phyloP scores from a whole-genome alignment of 2,113 vertebrate species.

The Picathartes gymnocephalus region DNA sequence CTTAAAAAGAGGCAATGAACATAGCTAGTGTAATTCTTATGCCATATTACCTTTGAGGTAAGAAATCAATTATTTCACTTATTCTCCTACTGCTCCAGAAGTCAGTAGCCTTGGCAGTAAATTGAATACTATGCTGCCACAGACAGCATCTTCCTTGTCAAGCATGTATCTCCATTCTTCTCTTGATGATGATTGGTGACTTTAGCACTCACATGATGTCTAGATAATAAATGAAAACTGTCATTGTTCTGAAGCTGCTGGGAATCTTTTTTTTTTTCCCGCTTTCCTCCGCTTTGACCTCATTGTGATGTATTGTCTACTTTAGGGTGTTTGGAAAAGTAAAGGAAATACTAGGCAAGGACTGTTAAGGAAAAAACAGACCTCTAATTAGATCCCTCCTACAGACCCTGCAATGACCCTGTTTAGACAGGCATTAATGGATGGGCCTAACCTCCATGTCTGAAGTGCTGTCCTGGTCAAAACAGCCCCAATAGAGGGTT shows the following conservation, averaged over 20 bases:
- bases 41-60: slow-evolving; percentile 24
- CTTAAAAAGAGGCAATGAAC: not conserved
- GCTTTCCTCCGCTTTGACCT: slow-evolving; percentile 57
- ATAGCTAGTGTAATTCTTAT: not conserved
- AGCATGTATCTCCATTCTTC: slow-evolving; percentile 33
- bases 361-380: slow-evolving; percentile 66
- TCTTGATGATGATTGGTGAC: slow-evolving; percentile 61
- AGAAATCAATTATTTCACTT: slow-evolving; percentile 52
- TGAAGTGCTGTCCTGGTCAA: not conserved
- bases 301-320: slow-evolving; percentile 65
- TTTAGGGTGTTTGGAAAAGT: slow-evolving; percentile 58
- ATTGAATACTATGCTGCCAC: slow-evolving; percentile 36
- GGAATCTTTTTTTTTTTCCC: not conserved
- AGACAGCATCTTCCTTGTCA: slow-evolving; percentile 58
- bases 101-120: slow-evolving; percentile 49
- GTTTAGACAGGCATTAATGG: slow-evolving; percentile 29
- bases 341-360: slow-evolving; percentile 47
- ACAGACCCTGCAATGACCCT: slow-evolving; percentile 54
- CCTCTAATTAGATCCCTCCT: slow-evolving; percentile 34
- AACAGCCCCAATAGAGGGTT: not conserved
- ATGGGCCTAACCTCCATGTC: not conserved
- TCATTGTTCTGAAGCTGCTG: slow-evolving; percentile 31
- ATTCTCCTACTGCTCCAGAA: slow-evolving; percentile 9
- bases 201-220: slow-evolving; percentile 58
- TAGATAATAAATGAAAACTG: slow-evolving; percentile 64